phyloP scores from a whole-genome alignment of 37 sponge, comb jelly and placozoan genomes.

The Beroe ovata region DNA sequence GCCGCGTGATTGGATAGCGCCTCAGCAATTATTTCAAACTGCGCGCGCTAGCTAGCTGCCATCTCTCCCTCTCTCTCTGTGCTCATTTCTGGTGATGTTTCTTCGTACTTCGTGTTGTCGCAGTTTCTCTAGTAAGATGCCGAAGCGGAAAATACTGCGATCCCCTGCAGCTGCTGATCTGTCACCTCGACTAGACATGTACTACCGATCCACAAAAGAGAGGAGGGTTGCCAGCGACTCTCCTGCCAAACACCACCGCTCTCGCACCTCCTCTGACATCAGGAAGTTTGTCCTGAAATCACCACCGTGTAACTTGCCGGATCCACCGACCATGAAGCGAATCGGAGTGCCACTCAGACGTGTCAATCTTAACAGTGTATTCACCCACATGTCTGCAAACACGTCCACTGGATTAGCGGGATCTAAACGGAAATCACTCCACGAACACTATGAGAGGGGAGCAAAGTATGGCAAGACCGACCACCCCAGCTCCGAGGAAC shows the following conservation, averaged over 20 bases:
- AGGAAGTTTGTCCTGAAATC: neutral
- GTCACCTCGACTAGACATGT: constrained; percentile 21
- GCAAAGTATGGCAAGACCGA: constrained; percentile 8
- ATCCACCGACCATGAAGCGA: neutral
- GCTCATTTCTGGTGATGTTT: constrained; percentile 44
- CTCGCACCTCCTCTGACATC: constrained; percentile 1
- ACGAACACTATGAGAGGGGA: neutral
- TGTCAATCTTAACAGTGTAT: constrained; percentile 15
- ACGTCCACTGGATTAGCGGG: no score
- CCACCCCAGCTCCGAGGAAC: neutral
- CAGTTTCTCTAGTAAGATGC: constrained; percentile 22
- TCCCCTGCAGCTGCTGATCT: neutral
- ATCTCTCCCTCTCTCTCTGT: neutral
- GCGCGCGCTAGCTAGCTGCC: constrained; percentile 16
- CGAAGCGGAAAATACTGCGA: neutral
- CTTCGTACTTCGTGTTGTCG: no score
- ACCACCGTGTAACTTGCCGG: neutral
- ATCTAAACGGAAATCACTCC: neutral
- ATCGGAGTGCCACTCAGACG: neutral
- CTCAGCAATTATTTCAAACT: constrained; percentile 58
- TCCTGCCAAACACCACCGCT: neutral
- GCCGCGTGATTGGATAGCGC: constrained; percentile 32
- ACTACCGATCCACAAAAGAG: constrained; percentile 21
- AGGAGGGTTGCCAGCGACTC: neutral
- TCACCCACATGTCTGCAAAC: neutral